Conservation (phyloP, 2,888 invertebrate genomes). For the Luperina nickerlii region DNA sequence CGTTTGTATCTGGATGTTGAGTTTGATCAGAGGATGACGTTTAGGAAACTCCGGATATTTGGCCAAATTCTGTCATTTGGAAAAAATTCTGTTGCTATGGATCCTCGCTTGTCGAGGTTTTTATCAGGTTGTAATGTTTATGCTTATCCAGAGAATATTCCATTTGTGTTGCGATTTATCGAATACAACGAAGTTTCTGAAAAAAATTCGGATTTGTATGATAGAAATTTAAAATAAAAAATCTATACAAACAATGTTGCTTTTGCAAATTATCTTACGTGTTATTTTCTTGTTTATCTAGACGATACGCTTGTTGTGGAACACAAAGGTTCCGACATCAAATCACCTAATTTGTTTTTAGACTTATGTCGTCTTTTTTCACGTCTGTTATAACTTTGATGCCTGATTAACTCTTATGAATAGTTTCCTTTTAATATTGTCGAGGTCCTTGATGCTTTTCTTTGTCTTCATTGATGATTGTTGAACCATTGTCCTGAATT, state of each 20-base stretch:
- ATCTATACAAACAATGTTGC: neutral
- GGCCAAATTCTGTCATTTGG: neutral
- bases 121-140: neutral
- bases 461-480: neutral
- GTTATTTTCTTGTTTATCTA: neutral
- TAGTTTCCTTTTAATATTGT: neutral
- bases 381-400: neutral
- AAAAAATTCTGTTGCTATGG: neutral
- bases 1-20: neutral
- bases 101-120: neutral
- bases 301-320: neutral
- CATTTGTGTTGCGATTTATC: conserved; percentile 61
- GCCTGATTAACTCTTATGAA: neutral
- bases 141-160: neutral
- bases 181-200: neutral
- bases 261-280: neutral
- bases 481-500: neutral
- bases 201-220: neutral
- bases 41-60: neutral
- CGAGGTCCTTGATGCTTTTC: neutral
- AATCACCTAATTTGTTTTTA: neutral
- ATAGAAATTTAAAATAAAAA: neutral
- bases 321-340: no score
- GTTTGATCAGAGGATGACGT: neutral
- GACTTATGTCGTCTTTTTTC: neutral